These are phyloP conservation scores for Hermaeophaga mercurialis DNA, from an alignment of 2,888 invertebrate genomes.

Conservation along the genomic window DNA sequence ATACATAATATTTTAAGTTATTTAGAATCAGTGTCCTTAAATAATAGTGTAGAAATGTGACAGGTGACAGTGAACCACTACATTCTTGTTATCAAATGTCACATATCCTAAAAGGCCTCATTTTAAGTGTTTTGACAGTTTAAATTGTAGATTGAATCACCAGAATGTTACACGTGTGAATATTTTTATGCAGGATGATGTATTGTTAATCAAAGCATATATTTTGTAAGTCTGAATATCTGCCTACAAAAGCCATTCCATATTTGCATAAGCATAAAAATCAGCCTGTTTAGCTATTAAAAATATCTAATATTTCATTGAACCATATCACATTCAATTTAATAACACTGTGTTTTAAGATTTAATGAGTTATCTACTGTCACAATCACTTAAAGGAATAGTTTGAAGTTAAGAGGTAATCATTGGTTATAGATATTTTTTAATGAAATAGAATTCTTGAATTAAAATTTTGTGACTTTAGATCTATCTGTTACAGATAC, in stretches of 20 bases:
- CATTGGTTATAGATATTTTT: too few relatives aligned
- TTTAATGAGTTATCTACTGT: neutral
- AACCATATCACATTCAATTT: slow-evolving; percentile 6
- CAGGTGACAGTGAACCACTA: too few relatives aligned
- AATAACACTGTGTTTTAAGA: neutral
- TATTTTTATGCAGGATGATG: neutral
- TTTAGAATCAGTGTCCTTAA: too few relatives aligned
- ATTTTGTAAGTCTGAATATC: neutral
- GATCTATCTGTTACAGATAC: neutral
- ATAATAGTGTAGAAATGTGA: too few relatives aligned
- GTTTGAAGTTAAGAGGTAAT: too few relatives aligned
- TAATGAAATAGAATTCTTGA: too few relatives aligned
- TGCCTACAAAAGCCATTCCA: neutral
- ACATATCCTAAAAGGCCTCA: neutral
- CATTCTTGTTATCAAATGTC: too few relatives aligned
- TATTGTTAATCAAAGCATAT: neutral
- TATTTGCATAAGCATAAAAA: neutral
- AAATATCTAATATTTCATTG: slow-evolving; percentile 4
- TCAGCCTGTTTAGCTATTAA: slow-evolving; percentile 1
- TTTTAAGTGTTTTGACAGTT: neutral
- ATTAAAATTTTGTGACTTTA: too few relatives aligned
- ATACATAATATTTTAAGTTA: too few relatives aligned
- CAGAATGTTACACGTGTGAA: neutral
- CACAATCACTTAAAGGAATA: too few relatives aligned
- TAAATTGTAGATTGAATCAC: neutral